Conservation (phyloP, 2,797 vertebrate species). For the Rhabdophis nuchalis region DNA sequence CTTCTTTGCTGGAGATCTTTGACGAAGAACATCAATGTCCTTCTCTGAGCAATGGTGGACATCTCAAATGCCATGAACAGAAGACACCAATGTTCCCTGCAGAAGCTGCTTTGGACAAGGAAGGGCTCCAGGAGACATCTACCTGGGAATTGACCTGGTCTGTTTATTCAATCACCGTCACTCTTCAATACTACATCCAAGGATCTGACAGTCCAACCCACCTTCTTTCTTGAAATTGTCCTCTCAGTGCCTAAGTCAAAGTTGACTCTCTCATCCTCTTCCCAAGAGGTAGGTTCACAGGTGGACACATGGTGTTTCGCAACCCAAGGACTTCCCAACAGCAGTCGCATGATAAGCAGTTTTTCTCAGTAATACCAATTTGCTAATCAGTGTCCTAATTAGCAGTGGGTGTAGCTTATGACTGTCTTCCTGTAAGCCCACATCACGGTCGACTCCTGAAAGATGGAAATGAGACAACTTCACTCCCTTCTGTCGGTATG, state of each 20-base stretch:
- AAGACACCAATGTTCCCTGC: too few species aligned
- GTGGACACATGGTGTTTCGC: background rate
- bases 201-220: background rate
- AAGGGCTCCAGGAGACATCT: background rate
- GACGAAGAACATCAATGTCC: too few species aligned
- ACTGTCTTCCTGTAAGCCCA: background rate
- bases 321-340: background rate
- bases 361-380: background rate
- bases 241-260: background rate
- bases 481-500: background rate
- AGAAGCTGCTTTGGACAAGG: background rate
- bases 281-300: background rate
- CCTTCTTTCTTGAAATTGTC: background rate
- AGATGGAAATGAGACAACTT: background rate
- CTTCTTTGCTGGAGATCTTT: background rate
- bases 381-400: background rate
- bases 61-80: background rate
- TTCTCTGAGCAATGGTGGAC: background rate
- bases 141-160: too few species aligned
- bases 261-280: background rate
- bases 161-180: background rate
- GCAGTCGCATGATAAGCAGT: background rate
- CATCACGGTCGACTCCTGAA: background rate
- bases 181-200: too few species aligned
- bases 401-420: background rate